These are phyloP conservation scores for Allolobophora icterica DNA, from an alignment of 2,888 invertebrate genomes.

Conservation along the genomic window DNA sequence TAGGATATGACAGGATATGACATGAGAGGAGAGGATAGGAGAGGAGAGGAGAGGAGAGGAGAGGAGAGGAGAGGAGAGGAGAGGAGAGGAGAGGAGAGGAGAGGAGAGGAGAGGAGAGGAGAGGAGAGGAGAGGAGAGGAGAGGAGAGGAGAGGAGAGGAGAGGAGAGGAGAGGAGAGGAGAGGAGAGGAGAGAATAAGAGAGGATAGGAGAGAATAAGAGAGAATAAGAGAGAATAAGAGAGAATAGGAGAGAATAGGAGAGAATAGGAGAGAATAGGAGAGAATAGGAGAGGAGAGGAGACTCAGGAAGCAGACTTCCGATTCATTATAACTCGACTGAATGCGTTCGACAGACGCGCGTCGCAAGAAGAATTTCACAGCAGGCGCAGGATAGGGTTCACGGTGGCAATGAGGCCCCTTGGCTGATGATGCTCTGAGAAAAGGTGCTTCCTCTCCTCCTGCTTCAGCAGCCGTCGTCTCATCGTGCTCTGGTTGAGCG, in stretches of 20 bases:
- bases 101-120: neutral
- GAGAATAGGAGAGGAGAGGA: neutral
- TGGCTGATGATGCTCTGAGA: neutral
- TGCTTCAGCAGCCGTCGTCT: neutral
- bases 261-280: neutral
- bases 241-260: neutral
- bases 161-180: neutral
- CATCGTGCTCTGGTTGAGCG: neutral
- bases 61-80: neutral
- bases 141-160: neutral
- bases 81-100: neutral
- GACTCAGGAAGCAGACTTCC: neutral
- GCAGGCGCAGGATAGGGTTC: neutral
- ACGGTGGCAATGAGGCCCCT: slow-evolving; percentile 10
- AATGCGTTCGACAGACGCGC: neutral
- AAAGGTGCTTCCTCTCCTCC: neutral
- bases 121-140: too few species aligned
- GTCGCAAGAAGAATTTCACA: neutral
- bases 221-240: neutral
- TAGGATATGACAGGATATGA: neutral
- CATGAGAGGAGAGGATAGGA: neutral
- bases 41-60: neutral
- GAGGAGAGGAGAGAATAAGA: neutral
- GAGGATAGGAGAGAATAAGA: neutral
- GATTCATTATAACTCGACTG: neutral